phyloP scores from a whole-genome alignment of 2,888 invertebrate species.

The Watsonalla cultraria region DNA sequence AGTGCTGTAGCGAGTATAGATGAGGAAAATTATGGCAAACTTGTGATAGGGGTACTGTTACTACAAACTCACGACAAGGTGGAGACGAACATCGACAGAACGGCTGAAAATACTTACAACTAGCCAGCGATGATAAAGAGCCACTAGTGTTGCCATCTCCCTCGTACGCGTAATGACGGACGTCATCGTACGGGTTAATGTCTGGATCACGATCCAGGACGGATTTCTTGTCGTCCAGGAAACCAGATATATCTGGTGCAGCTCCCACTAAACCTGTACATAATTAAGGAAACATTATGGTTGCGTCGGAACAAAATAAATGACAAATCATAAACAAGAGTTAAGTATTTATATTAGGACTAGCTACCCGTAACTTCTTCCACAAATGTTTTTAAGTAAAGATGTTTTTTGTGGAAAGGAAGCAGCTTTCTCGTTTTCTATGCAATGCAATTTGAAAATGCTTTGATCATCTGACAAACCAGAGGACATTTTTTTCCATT shows the following conservation, averaged over 20 bases:
- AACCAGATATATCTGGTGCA: constrained; percentile 90
- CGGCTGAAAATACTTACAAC: constrained; percentile 78
- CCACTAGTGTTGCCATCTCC: constrained; percentile 96
- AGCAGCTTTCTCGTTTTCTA: no score
- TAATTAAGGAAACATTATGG: not conserved
- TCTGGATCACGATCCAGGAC: constrained; percentile 95
- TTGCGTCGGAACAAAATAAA: not conserved
- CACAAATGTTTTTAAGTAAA: no score
- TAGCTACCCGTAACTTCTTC: no score
- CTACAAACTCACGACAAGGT: no score
- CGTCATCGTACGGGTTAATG: constrained; percentile 96
- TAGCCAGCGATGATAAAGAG: constrained; percentile 94
- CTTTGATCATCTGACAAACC: no score
- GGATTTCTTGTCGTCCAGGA: constrained; percentile 93
- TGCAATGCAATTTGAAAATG: no score
- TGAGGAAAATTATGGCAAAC: no score
- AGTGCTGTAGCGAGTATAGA: no score
- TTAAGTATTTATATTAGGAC: not conserved
- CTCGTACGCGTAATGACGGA: constrained; percentile 98
- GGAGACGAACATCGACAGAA: no score
- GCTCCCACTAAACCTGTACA: constrained; percentile 54
- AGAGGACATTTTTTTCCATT: no score
- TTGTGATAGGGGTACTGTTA: no score
- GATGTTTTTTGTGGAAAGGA: no score
- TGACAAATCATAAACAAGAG: not conserved